Evolutionary conservation across 1,140 invertebrate genomes (phyloP).

Genomic region (Megalopta genalis): DNA sequence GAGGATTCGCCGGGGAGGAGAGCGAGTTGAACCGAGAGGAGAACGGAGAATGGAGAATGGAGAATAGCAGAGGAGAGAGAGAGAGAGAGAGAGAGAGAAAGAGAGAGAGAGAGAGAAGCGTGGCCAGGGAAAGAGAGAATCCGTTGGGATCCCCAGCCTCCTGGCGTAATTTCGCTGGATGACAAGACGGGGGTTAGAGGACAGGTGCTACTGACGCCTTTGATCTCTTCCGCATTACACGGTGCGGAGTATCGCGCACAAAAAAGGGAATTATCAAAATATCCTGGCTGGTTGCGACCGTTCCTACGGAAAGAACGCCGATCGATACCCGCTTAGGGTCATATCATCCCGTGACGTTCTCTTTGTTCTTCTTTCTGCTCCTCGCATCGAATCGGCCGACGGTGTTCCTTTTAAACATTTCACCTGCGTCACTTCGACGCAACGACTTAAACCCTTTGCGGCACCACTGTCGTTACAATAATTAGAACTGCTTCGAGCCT

Average conservation of each 20-base stretch:
- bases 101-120: neutral
- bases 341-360: constrained; percentile 43
- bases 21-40: neutral
- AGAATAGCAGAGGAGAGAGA: too few species aligned
- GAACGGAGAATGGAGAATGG: neutral
- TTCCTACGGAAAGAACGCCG: constrained; percentile 51
- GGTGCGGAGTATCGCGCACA: constrained; percentile 63
- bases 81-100: neutral
- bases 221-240: constrained; percentile 79
- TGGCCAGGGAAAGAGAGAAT: constrained; percentile 40
- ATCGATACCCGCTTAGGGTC: constrained; percentile 55
- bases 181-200: constrained; percentile 78
- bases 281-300: constrained; percentile 58
- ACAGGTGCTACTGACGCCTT: constrained; percentile 81
- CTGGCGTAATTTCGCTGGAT: constrained; percentile 75
- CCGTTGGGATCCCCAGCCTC: constrained; percentile 61
- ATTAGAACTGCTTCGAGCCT: too few species aligned
- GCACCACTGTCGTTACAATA: too few species aligned
- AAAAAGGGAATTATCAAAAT: constrained; percentile 75
- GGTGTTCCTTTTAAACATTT: constrained; percentile 28
- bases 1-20: neutral
- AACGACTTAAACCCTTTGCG: neutral
- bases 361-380: constrained; percentile 38
- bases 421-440: neutral
- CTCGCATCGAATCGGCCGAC: constrained; percentile 24